phyloP scores from a whole-genome alignment of 2,113 vertebrate genomes.

The Coryphaenoides rupestris region DNA sequence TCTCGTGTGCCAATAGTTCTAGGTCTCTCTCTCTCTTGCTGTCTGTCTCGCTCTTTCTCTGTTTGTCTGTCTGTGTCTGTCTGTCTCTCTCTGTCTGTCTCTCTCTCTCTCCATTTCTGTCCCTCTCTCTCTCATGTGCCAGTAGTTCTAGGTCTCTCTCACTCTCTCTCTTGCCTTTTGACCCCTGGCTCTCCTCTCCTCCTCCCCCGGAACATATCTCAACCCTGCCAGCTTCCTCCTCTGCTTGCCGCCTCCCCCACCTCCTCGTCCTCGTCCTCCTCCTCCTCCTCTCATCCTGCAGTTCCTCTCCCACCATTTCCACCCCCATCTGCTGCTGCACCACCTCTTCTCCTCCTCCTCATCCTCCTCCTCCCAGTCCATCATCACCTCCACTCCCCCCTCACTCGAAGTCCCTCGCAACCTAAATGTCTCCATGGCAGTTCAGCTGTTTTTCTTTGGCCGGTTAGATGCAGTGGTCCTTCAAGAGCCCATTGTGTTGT shows the following conservation, averaged over 20 bases:
- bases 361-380: background rate
- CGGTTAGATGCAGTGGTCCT: too few species aligned
- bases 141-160: background rate
- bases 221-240: background rate
- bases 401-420: constrained; percentile 5
- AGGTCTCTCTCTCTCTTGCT: too few species aligned
- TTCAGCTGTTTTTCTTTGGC: too few species aligned
- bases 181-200: background rate
- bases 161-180: background rate
- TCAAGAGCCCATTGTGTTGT: too few species aligned
- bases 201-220: background rate
- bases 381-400: constrained; percentile 11
- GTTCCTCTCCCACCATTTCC: constrained; percentile 42
- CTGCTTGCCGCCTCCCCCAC: background rate
- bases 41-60: too few species aligned
- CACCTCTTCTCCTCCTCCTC: constrained; percentile 36
- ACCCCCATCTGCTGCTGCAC: too few species aligned
- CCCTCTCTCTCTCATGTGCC: background rate
- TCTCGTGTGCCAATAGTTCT: too few species aligned
- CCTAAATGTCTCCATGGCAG: too few species aligned
- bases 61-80: too few species aligned
- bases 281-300: constrained; percentile 8
- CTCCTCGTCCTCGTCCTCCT: constrained; percentile 23
- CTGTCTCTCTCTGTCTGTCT: too few species aligned
- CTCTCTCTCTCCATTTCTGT: background rate